These are phyloP conservation scores for Odontocerum albicorne DNA, from an alignment of 2,888 invertebrate genomes.

Conservation along the genomic window DNA sequence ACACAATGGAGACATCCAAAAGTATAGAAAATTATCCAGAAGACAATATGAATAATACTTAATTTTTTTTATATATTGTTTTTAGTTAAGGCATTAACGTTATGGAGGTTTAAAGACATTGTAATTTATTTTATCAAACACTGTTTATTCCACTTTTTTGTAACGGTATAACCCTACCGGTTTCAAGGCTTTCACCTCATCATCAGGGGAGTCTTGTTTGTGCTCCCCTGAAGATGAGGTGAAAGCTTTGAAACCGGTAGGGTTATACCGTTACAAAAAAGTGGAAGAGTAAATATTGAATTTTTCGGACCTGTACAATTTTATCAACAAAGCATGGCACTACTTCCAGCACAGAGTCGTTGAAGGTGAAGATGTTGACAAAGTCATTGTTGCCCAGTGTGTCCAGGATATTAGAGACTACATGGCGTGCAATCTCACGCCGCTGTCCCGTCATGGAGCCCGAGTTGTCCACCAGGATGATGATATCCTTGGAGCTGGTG, in stretches of 20 bases:
- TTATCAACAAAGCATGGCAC: slow-evolving; percentile 89
- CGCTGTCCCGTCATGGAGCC: slow-evolving; percentile 90
- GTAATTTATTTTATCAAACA: no score
- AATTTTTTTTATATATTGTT: not conserved
- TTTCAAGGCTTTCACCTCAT: no score
- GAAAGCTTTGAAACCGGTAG: no score
- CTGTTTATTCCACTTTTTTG: no score
- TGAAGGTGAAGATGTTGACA: slow-evolving; percentile 94
- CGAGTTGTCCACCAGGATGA: slow-evolving; percentile 82
- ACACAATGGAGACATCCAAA: no score
- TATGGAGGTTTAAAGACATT: no score
- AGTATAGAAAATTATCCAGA: not conserved
- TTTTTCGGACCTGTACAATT: slow-evolving; percentile 92
- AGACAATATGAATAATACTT: not conserved
- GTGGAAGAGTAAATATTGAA: slow-evolving; percentile 37
- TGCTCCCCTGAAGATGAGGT: no score
- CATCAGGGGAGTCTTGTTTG: no score
- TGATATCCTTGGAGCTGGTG: slow-evolving; percentile 93
- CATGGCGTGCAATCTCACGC: slow-evolving; percentile 87
- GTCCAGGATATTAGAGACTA: slow-evolving; percentile 87
- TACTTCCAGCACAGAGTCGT: slow-evolving; percentile 75
- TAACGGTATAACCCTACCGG: no score
- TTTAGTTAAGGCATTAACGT: no score
- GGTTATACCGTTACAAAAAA: not conserved
- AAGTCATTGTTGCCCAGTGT: slow-evolving; percentile 97